phyloP scores from a whole-genome alignment of 2,797 vertebrate species.

The Natrix natrix region DNA sequence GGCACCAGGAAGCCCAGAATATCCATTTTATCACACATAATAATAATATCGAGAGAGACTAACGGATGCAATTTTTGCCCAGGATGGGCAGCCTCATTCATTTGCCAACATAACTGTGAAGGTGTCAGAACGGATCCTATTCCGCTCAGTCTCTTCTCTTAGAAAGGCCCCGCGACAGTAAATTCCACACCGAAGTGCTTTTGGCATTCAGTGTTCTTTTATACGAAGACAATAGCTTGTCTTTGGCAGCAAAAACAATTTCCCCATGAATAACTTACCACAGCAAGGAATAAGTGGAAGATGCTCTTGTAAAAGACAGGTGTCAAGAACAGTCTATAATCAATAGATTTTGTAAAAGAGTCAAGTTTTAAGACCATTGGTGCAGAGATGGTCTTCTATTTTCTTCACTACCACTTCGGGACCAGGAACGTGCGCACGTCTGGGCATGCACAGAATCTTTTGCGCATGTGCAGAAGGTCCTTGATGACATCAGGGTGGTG shows the following conservation, averaged over 20 bases:
- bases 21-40: not conserved
- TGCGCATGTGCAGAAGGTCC: too few species aligned
- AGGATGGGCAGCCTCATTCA: not conserved
- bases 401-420: too few species aligned
- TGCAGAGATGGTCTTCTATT: too few species aligned
- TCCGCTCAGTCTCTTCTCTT: not conserved
- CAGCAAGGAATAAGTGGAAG: slow-evolving; percentile 27
- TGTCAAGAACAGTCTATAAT: not conserved
- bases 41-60: not conserved
- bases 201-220: not conserved
- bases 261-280: not conserved
- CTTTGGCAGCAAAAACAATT: slow-evolving; percentile 31
- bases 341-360: not conserved
- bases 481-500: too few species aligned
- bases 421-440: too few species aligned
- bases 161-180: not conserved
- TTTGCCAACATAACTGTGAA: not conserved
- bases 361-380: not conserved
- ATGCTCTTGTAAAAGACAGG: not conserved
- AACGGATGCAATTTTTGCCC: not conserved
- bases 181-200: not conserved
- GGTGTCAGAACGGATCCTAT: not conserved
- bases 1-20: not conserved
- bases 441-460: too few species aligned
- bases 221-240: not conserved